Percentiles rank a stretch among this genome's conserved stretches.
Evolutionary conservation across 2,113 vertebrate species (phyloP).

Genomic region (Malaclemys terrapin): DNA sequence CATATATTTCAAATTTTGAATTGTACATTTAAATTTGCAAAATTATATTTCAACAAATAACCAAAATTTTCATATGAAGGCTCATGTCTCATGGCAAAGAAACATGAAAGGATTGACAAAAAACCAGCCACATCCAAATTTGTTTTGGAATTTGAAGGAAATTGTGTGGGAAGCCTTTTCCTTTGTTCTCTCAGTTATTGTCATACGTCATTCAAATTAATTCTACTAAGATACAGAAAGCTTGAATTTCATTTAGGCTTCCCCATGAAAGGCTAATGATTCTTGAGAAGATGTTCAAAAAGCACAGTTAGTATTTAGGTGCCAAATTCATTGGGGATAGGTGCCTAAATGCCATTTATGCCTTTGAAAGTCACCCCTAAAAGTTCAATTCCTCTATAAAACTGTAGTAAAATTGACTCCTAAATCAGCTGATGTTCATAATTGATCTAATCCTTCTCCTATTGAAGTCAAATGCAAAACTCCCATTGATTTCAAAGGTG

Average conservation of each 20-base stretch:
- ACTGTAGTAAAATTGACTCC: background rate
- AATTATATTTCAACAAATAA: background rate
- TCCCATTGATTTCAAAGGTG: background rate
- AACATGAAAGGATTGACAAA: background rate
- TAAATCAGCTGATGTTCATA: background rate
- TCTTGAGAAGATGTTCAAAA: background rate
- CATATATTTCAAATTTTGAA: background rate
- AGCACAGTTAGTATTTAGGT: background rate
- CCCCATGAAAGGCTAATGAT: background rate
- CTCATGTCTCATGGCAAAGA: background rate
- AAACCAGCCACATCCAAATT: background rate
- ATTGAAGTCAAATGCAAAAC: background rate
- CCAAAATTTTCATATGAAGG: background rate
- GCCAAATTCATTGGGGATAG: background rate
- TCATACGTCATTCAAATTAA: background rate
- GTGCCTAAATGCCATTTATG: rapidly evolving
- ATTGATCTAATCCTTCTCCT: background rate
- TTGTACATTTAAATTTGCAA: background rate
- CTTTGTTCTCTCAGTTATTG: background rate
- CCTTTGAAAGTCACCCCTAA: background rate
- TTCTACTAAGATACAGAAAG: background rate
- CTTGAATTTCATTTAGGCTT: background rate
- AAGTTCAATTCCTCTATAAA: background rate
- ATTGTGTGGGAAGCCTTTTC: background rate
- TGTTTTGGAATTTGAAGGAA: background rate